Base-by-base conservation (phyloP, 2,113 vertebrate species). In the Propithecus coquereli region DNA sequence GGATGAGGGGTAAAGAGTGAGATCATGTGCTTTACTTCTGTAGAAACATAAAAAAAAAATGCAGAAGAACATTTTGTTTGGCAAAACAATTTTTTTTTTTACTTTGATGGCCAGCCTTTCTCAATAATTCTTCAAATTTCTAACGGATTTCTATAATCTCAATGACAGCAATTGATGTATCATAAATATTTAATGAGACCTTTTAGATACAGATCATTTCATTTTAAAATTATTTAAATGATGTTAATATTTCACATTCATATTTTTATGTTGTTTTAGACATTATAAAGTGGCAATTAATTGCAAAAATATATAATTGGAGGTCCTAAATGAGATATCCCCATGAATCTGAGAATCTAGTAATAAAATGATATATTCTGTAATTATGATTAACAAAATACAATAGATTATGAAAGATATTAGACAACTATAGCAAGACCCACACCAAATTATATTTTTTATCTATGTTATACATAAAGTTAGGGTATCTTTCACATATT, bases 221-320 rank as follows among this genome's bases (percentile, higher is more conserved):
- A 86, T 85, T 54, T 94, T 74, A 1, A 90, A 94, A 87, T 71
- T 77, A 77, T 87, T 87, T 70, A 95, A 87, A 87, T n/a, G 3
- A 70, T 5, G n/a, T 50, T 82, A 66, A 68, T 63, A 71, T 65
- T 57, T 8, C 0, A 77, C 50, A 77, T 54, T 89, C 74, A 90
- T 34, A 76, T 70, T 93, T 81, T 45, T 63, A 40, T 73, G 47
- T 85, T 65, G 68, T 71, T 65, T 70, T 94, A 90, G 7, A 96
- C 40, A 93, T 83, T 82, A 82, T 32, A 71, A 89, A 83, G 10
- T 68, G 1, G 32, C 13, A 23, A 81, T 66, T 86, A 90, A 54
- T 87, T 90, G 23, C 10, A 88, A 68, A 54, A 18, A 50, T 47
- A 50, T n/a, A 76, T 59, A 57, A 63, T 27, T 94, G 7, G 10